phyloP scores from a whole-genome alignment of 2,113 vertebrate species.

The Xenopus laevis region DNA sequence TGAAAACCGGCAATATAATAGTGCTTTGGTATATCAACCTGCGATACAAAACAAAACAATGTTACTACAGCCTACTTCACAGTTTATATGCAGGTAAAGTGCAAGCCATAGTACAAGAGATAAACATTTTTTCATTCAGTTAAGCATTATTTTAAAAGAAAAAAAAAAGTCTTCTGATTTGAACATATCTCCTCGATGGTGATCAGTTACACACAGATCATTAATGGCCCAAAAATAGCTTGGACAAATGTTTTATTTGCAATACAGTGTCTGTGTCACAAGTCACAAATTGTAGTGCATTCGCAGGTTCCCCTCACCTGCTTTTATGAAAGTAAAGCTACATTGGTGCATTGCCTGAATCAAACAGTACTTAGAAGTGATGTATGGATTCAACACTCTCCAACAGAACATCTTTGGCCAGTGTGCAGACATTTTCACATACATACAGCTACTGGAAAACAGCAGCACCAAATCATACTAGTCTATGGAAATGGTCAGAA shows the following conservation, averaged over 20 bases:
- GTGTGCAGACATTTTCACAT: slow-evolving; percentile 19
- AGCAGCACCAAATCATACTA: too few species aligned
- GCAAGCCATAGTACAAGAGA: slow-evolving; percentile 61
- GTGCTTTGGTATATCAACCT: slow-evolving; percentile 61
- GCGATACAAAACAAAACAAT: slow-evolving; percentile 57
- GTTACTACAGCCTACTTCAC: slow-evolving; percentile 62
- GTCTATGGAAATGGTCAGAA: too few species aligned
- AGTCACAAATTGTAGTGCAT: slow-evolving; percentile 57
- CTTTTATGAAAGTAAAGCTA: slow-evolving; percentile 43
- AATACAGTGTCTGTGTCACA: slow-evolving; percentile 56
- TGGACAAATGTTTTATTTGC: slow-evolving; percentile 48
- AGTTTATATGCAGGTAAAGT: slow-evolving; percentile 67
- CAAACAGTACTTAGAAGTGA: slow-evolving; percentile 14
- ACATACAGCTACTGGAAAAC: not conserved
- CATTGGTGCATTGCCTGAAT: slow-evolving; percentile 53
- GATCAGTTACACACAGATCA: slow-evolving; percentile 53
- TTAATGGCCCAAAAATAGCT: slow-evolving; percentile 58
- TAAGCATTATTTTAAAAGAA: slow-evolving; percentile 53
- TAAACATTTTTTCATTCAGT: slow-evolving; percentile 45
- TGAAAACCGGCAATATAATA: slow-evolving; percentile 53
- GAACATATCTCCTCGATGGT: slow-evolving; percentile 55
- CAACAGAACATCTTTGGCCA: slow-evolving; percentile 41
- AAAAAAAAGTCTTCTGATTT: slow-evolving; percentile 54
- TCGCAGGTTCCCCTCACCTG: slow-evolving; percentile 49
- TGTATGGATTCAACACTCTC: slow-evolving; percentile 41